Evolutionary conservation across 2,888 invertebrate species (phyloP).

Genomic region (Phortica okadai): DNA sequence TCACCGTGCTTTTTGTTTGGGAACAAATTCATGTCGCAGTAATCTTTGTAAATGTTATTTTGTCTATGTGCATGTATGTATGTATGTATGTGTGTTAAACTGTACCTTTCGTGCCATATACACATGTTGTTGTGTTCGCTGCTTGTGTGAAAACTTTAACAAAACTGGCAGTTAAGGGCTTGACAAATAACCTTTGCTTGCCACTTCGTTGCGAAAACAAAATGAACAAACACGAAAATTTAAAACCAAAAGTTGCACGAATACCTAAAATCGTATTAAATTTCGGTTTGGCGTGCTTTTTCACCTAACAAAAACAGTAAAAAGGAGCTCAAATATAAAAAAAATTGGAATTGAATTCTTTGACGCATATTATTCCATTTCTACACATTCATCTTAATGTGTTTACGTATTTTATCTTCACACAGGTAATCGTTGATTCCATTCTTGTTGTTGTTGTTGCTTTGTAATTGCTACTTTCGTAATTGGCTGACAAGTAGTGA

Average conservation of each 20-base stretch:
- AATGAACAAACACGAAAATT: background rate
- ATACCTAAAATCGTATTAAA: background rate
- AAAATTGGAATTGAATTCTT: background rate
- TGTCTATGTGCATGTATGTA: constrained; percentile 3
- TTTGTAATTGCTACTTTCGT: constrained; percentile 29
- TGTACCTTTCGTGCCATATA: no score
- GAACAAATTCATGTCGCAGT: constrained; percentile 1
- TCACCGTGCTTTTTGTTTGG: background rate
- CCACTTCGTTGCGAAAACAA: background rate
- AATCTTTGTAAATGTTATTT: no score
- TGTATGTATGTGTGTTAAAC: background rate
- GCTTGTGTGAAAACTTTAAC: constrained; percentile 5
- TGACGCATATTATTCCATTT: no score
- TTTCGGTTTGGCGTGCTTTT: background rate
- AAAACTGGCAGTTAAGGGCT: constrained; percentile 2
- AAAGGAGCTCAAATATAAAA: background rate
- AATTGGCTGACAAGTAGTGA: constrained; percentile 62
- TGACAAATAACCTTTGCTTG: constrained; percentile 12
- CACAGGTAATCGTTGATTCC: no score
- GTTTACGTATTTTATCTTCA: no score
- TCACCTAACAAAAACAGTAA: background rate
- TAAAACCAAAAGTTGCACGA: background rate
- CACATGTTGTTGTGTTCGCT: background rate
- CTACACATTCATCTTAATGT: no score
- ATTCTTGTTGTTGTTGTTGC: background rate